These are phyloP conservation scores for Motacilla tschutschensis DNA, from an alignment of 2,113 vertebrate species.

Conservation along the genomic window DNA sequence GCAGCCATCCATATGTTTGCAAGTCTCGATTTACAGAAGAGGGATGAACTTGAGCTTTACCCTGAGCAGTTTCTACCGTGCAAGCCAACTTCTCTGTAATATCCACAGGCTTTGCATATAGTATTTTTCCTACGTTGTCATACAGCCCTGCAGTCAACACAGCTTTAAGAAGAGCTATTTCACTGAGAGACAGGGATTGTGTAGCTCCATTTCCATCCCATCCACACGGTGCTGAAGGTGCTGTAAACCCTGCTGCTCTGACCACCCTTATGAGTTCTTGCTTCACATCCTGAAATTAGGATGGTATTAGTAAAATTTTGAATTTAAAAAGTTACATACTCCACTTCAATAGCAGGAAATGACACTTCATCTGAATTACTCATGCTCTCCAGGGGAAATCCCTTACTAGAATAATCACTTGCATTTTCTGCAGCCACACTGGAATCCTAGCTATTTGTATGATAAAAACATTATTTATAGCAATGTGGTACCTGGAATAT, in stretches of 20 bases:
- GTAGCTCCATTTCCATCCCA: conserved; percentile 23
- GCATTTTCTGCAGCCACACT: not conserved
- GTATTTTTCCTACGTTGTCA: conserved; percentile 87
- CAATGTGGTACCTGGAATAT: not conserved
- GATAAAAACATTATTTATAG: not conserved
- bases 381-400: not conserved
- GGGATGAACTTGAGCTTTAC: conserved; percentile 91
- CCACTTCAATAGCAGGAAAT: not conserved
- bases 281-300: conserved; percentile 84
- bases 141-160: conserved; percentile 92
- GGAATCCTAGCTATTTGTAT: not conserved
- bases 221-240: conserved; percentile 11
- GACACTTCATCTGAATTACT: not conserved
- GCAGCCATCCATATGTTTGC: conserved; percentile 90
- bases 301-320: not conserved
- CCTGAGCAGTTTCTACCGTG: conserved; percentile 89
- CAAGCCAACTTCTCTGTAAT: conserved; percentile 86
- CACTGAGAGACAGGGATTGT: conserved; percentile 71
- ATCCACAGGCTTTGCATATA: conserved; percentile 85
- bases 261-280: conserved; percentile 89
- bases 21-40: conserved; percentile 93
- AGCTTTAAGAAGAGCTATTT: conserved; percentile 85
- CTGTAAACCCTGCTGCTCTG: conserved; percentile 86
- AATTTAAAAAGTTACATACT: not conserved
- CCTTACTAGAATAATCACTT: not conserved